Evolutionary conservation across 2,797 vertebrate species (phyloP).

Genomic region (Brachyalestes nurse): DNA sequence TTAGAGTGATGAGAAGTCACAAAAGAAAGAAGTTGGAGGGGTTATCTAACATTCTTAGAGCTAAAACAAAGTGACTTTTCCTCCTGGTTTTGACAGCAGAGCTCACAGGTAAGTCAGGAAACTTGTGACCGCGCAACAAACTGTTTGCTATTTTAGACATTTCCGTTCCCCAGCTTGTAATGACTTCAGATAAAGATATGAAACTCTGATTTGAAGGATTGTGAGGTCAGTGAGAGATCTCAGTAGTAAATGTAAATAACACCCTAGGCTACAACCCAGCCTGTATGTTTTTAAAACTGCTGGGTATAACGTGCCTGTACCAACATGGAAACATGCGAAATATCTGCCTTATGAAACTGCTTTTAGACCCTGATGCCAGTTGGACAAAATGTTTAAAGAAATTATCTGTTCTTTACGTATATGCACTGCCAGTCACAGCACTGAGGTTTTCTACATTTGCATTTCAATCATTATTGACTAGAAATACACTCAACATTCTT

Average conservation of each 20-base stretch:
- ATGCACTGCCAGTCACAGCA: no score
- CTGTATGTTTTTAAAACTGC: no score
- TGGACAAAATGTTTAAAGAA: neutral
- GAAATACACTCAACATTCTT: no score
- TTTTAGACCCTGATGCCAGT: neutral
- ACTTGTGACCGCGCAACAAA: neutral
- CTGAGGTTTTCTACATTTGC: no score
- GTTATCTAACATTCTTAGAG: no score
- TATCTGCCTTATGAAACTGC: neutral
- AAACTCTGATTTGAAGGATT: no score
- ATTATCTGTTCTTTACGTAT: neutral
- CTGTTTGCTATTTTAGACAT: neutral
- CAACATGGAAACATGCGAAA: neutral
- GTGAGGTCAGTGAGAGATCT: neutral
- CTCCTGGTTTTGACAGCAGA: neutral
- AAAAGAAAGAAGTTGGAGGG: neutral
- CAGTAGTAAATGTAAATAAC: neutral
- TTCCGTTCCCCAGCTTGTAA: neutral
- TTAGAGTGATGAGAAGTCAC: neutral
- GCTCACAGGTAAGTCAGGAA: neutral
- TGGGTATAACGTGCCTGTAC: no score
- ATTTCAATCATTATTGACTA: no score
- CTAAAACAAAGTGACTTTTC: no score
- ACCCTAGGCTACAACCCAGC: no score
- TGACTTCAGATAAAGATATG: no score